Evolutionary conservation across 1,140 invertebrate species (phyloP).

Genomic region (Brachionus rubens): DNA sequence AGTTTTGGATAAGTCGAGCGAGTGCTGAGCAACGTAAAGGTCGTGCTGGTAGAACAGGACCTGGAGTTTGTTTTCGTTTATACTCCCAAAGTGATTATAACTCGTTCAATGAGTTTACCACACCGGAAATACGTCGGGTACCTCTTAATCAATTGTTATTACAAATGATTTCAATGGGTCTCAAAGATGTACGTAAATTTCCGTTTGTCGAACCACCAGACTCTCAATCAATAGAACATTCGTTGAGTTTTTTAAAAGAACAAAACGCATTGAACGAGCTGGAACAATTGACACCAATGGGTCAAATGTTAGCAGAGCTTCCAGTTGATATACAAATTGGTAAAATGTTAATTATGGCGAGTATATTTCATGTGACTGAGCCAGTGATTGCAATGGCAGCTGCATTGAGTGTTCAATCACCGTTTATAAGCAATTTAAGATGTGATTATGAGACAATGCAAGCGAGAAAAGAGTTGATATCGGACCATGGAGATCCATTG

Average conservation of each 20-base stretch:
- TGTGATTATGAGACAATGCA: constrained; percentile 77
- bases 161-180: constrained; percentile 89
- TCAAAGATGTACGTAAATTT: constrained; percentile 84
- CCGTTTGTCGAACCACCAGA: constrained; percentile 88
- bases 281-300: constrained; percentile 83
- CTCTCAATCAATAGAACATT: constrained; percentile 76
- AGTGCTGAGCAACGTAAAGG: constrained; percentile 95
- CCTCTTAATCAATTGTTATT: constrained; percentile 85
- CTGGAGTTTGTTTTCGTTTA: constrained; percentile 69
- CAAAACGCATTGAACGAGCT: constrained; percentile 75
- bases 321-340: constrained; percentile 92
- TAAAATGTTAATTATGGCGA: constrained; percentile 90
- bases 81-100: constrained; percentile 83
- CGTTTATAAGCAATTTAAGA: constrained; percentile 83
- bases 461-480: constrained; percentile 75
- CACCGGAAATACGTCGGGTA: constrained; percentile 85
- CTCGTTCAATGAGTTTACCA: constrained; percentile 72
- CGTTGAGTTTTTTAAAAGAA: constrained; percentile 79
- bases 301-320: constrained; percentile 77
- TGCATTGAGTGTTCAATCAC: constrained; percentile 84
- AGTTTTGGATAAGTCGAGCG: constrained; percentile 94
- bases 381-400: constrained; percentile 85
- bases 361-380: constrained; percentile 75
- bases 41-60: constrained; percentile 69
- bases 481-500: constrained; percentile 90